These are phyloP conservation scores for Drosophila ogumai DNA, from an alignment of 1,140 invertebrate species.

Conservation along the genomic window DNA sequence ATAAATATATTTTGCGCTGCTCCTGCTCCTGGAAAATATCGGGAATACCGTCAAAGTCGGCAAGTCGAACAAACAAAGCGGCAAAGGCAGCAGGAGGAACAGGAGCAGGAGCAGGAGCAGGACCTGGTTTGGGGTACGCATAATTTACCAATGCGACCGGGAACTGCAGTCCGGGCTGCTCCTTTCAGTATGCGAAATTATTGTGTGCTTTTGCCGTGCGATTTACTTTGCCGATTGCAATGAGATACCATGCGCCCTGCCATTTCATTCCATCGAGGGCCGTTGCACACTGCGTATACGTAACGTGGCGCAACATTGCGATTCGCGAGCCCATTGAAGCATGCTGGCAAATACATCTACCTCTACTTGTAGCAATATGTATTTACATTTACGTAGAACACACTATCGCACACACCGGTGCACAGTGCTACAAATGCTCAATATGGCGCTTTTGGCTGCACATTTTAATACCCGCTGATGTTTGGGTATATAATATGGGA, in stretches of 20 bases:
- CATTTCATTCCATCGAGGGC: slow-evolving; percentile 16
- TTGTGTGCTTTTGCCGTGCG: slow-evolving; percentile 67
- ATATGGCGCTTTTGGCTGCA: slow-evolving; percentile 59
- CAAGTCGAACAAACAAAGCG: slow-evolving; percentile 69
- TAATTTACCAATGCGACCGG: slow-evolving; percentile 62
- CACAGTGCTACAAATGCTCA: slow-evolving; percentile 28
- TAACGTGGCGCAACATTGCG: slow-evolving; percentile 35
- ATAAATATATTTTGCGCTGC: slow-evolving; percentile 74
- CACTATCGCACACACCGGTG: slow-evolving; percentile 8
- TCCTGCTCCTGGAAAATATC: slow-evolving; percentile 43
- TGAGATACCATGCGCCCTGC: slow-evolving; percentile 54
- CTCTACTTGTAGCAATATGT: slow-evolving; percentile 44
- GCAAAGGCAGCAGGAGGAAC: not conserved
- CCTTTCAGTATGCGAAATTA: slow-evolving; percentile 57
- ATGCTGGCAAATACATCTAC: slow-evolving; percentile 59
- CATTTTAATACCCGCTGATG: slow-evolving; percentile 27
- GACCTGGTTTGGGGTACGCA: slow-evolving; percentile 51
- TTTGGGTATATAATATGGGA: not conserved
- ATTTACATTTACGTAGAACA: slow-evolving; percentile 42
- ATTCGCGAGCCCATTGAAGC: slow-evolving; percentile 62
- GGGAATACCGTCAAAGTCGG: slow-evolving; percentile 53
- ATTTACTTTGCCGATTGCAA: slow-evolving; percentile 75
- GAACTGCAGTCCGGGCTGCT: slow-evolving; percentile 16
- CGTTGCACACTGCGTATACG: slow-evolving; percentile 71
- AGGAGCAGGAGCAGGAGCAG: not conserved